Conservation (phyloP, 2,797 vertebrate species). For the Hozukius guyotensis region DNA sequence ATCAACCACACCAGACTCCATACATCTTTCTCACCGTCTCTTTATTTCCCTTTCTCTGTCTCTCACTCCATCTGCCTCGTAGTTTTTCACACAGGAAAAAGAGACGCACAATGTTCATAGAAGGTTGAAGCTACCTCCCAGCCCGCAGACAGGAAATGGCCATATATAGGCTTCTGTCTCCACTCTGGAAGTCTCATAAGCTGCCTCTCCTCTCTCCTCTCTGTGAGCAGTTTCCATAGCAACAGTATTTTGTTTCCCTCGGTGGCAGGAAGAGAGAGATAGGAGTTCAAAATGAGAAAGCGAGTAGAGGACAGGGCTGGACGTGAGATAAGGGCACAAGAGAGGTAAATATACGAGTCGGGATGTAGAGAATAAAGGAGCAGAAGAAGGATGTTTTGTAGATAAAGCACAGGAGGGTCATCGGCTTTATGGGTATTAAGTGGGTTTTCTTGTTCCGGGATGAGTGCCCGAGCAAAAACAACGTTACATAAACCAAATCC, state of each 20-base stretch:
- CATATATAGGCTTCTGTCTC: conserved; percentile 81
- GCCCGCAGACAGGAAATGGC: conserved; percentile 80
- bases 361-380: conserved; percentile 38
- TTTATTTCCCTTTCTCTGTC: conserved; percentile 28
- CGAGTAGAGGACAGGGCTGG: conserved; percentile 35
- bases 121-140: conserved; percentile 58
- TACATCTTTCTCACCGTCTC: conserved; percentile 4
- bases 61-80: conserved; percentile 58
- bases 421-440: conserved; percentile 43
- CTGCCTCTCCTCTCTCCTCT: conserved; percentile 69
- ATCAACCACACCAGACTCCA: conserved; percentile 18
- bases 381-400: conserved; percentile 22
- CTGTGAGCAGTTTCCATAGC: conserved; percentile 84
- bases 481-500: conserved; percentile 67
- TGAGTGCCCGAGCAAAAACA: conserved; percentile 42
- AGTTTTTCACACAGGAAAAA: conserved; percentile 41
- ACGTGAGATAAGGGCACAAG: conserved; percentile 54
- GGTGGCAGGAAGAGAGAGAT: conserved; percentile 73
- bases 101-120: conserved; percentile 57
- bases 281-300: conserved; percentile 55
- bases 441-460: conserved; percentile 55
- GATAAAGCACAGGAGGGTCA: conserved; percentile 42
- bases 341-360: conserved; percentile 28
- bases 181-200: conserved; percentile 78
- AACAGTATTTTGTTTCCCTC: conserved; percentile 84